Conservation (phyloP, 2,797 vertebrate species). For the Schizothorax lantsangensis region DNA sequence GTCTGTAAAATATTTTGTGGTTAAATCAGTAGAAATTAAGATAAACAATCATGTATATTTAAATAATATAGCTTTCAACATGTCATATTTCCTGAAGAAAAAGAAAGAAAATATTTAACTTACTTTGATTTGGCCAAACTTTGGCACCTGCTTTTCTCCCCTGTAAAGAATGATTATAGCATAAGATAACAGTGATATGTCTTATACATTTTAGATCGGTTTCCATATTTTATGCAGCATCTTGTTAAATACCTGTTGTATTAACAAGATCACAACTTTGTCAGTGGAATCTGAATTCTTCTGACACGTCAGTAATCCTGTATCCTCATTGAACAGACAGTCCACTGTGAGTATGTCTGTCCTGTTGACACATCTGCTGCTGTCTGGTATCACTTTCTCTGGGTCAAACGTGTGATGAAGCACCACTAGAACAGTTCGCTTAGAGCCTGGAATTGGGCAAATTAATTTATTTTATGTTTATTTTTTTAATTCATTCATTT, state of each 20-base stretch:
- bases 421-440: conserved; percentile 2
- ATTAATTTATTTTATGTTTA: not conserved
- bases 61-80: too few relatives aligned
- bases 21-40: too few relatives aligned
- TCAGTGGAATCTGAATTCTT: not conserved
- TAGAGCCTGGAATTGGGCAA: not conserved
- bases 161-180: too few relatives aligned
- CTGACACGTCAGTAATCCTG: conserved; percentile 12
- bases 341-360: not conserved
- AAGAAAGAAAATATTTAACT: too few relatives aligned
- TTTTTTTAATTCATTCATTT: too few relatives aligned
- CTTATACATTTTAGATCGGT: too few relatives aligned
- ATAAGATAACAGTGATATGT: too few relatives aligned
- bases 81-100: too few relatives aligned
- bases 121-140: too few relatives aligned
- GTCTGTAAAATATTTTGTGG: too few relatives aligned
- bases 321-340: not conserved
- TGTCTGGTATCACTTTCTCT: not conserved
- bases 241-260: not conserved
- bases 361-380: not conserved
- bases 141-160: too few relatives aligned
- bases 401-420: conserved; percentile 23
- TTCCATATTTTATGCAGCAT: not conserved
- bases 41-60: too few relatives aligned
- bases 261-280: not conserved